Base-by-base conservation (phyloP, 2,888 invertebrate species). In the Lasiommata megera region DNA sequence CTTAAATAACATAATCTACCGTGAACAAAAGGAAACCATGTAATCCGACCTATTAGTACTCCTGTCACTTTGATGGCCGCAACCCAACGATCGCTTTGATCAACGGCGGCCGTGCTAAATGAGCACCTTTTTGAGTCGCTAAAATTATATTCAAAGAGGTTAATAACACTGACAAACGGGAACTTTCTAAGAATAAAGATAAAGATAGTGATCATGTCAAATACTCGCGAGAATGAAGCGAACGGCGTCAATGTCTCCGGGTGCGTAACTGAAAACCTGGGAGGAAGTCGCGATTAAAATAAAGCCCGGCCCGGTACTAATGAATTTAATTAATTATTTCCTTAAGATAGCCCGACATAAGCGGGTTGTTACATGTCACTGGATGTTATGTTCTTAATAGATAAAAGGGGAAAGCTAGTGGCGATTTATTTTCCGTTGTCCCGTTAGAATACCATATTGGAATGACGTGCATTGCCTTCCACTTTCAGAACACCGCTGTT, bases 1-100 rank as follows among this genome's bases (percentile, higher is more conserved):
- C 14, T 7, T 43, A n/a, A 23, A 44, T 14, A 46, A 31, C 5
- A 2, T 31, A 31, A 29, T 2, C 44, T 17, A 12, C 17, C 50
- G 12, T 28, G 17, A 59, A 57, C 57, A 61, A 59, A 61, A 63
- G 56, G 60, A 60, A 51, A 56, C 54, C 53, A 23, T 73, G 81
- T 80, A 84, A 83, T 80, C 76, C 69, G 75, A 84, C 77, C 80
- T 85, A 88, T 88, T 84, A 87, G 81, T 80, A 76, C 68, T 69
- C 68, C 68, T 76, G 84, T 85, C 86, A 82, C 71, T 80, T 79
- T 72, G 76, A 74, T 71, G 74, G 78, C 72, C 78, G 68, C 67
- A 70, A 69, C 68, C 68, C 70, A 72, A 66, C 66, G 65, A 68
- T 61, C 67, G 66, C 86, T 86, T 86, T 89, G 89, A 89, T 88